Evolutionary conservation across 2,888 invertebrate species (phyloP).

Genomic region (Carabus problematicus): DNA sequence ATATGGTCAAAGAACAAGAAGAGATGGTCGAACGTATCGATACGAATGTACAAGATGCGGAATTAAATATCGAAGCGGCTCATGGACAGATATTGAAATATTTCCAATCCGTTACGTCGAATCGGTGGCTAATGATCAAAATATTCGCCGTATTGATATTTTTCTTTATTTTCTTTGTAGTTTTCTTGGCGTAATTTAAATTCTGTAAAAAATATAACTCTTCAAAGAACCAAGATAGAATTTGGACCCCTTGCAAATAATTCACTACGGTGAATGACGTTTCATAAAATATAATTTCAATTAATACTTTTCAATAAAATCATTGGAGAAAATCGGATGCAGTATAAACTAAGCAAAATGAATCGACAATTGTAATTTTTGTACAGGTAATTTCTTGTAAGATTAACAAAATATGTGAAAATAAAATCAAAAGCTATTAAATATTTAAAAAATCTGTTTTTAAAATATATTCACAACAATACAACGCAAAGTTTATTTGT

Average conservation of each 20-base stretch:
- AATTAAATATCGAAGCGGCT: slow-evolving; percentile 96
- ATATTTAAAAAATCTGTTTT: no score
- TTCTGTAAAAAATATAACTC: no score
- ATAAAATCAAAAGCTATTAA: no score
- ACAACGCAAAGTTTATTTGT: no score
- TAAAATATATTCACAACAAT: no score
- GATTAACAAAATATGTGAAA: no score
- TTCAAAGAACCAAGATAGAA: neutral
- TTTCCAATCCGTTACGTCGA: slow-evolving; percentile 95
- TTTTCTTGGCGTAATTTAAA: slow-evolving; percentile 79
- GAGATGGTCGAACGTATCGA: slow-evolving; percentile 98
- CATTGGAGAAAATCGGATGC: no score
- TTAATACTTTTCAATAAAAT: neutral
- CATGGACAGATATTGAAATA: slow-evolving; percentile 97
- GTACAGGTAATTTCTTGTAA: no score
- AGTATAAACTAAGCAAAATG: no score
- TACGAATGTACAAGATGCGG: slow-evolving; percentile 93
- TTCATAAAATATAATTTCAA: slow-evolving; percentile 9
- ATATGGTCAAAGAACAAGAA: slow-evolving; percentile 98
- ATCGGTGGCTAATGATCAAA: slow-evolving; percentile 99
- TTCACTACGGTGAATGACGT: neutral
- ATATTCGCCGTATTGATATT: slow-evolving; percentile 97
- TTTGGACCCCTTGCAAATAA: no score
- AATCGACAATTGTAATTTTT: no score
- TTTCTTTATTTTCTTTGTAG: slow-evolving; percentile 98